These are phyloP conservation scores for Philotrypesis tridentata DNA, from an alignment of 1,140 invertebrate genomes.

Conservation along the genomic window DNA sequence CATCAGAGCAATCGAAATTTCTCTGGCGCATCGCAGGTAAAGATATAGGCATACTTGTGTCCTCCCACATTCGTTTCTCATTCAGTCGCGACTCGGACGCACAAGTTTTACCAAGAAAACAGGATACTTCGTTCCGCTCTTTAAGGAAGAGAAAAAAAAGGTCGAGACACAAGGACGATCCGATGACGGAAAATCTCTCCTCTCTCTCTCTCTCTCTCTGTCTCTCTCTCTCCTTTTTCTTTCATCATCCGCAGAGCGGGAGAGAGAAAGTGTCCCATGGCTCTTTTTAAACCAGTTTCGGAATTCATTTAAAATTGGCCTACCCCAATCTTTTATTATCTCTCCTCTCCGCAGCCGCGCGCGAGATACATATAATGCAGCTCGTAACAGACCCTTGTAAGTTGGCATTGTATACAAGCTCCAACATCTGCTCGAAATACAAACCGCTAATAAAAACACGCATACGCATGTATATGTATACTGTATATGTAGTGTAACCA, in stretches of 20 bases:
- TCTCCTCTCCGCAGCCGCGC: conserved; percentile 30
- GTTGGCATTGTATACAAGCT: conserved; percentile 57
- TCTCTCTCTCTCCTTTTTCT: not conserved
- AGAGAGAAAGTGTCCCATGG: conserved; percentile 32
- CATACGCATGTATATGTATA: conserved; percentile 10
- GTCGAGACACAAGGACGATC: not conserved
- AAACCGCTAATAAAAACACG: conserved; percentile 72
- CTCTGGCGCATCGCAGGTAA: conserved; percentile 20
- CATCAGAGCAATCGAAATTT: conserved; percentile 3
- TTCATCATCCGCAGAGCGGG: conserved; percentile 46
- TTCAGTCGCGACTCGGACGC: not conserved
- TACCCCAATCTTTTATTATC: conserved; percentile 67
- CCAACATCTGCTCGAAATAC: conserved; percentile 71
- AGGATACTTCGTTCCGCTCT: conserved; percentile 24
- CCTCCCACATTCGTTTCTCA: conserved; percentile 4
- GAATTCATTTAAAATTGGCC: conserved; percentile 47
- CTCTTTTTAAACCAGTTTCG: conserved; percentile 33
- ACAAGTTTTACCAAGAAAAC: conserved; percentile 9
- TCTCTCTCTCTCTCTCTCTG: not conserved
- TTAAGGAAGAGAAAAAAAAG: not conserved
- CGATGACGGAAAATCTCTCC: conserved; percentile 33
- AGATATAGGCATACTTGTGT: not conserved
- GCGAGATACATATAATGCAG: conserved; percentile 59
- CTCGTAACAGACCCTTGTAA: conserved; percentile 65
- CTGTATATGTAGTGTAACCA: not conserved